Conservation (phyloP, 2,888 invertebrate species). For the Hypercompe scribonia region DNA sequence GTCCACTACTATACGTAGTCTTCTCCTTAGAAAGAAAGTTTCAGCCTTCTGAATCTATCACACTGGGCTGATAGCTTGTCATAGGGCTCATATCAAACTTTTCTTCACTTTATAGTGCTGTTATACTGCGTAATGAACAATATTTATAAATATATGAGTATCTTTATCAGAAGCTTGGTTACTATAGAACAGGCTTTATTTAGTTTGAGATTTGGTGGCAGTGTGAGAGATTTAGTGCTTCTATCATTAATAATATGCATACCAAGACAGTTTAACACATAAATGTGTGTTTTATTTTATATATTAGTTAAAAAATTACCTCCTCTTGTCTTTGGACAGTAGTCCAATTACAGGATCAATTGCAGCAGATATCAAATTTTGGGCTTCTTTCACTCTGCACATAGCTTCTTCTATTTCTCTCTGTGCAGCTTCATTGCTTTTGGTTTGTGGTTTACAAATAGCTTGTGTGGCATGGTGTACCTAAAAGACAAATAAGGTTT, state of each 20-base stretch:
- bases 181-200: too few relatives aligned
- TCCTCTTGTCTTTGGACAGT: slow-evolving; percentile 94
- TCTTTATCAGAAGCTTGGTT: too few relatives aligned
- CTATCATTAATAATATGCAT: too few relatives aligned
- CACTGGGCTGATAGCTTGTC: too few relatives aligned
- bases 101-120: too few relatives aligned
- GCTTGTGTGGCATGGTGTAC: slow-evolving; percentile 97
- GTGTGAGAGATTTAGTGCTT: too few relatives aligned
- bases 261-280: neutral
- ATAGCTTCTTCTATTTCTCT: slow-evolving; percentile 98
- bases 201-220: neutral
- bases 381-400: slow-evolving; percentile 98
- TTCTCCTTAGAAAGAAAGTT: too few relatives aligned
- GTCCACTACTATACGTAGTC: too few relatives aligned
- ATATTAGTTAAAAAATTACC: slow-evolving; percentile 64
- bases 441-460: slow-evolving; percentile 96
- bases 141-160: too few relatives aligned
- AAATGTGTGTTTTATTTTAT: neutral
- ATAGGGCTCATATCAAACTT: too few relatives aligned
- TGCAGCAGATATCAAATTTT: slow-evolving; percentile 97
- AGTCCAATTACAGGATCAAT: slow-evolving; percentile 96
- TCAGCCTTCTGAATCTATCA: too few relatives aligned
- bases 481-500: slow-evolving; percentile 60
- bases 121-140: too few relatives aligned
- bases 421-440: slow-evolving; percentile 98